phyloP scores from a whole-genome alignment of 2,113 vertebrate genomes.

The Brienomyrus brachyistius region DNA sequence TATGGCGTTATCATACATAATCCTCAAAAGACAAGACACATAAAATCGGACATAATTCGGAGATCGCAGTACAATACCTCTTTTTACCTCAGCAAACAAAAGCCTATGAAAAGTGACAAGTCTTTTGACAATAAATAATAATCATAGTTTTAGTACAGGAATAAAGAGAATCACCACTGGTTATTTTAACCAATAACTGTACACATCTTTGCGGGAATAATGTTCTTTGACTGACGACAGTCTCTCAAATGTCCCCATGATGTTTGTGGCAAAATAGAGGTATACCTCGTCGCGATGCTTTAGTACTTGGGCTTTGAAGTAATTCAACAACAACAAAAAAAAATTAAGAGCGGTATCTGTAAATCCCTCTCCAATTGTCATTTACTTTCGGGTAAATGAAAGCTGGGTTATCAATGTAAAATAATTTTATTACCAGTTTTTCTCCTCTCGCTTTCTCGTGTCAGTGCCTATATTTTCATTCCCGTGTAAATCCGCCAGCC shows the following conservation, averaged over 20 bases:
- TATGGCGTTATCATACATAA: conserved; percentile 76
- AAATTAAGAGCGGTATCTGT: conserved; percentile 48
- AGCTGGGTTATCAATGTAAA: conserved; percentile 63
- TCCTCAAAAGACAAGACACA: conserved; percentile 69
- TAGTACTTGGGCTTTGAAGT: conserved; percentile 70
- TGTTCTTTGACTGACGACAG: conserved; percentile 73
- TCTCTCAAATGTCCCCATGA: conserved; percentile 84
- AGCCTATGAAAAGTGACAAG: conserved; percentile 95
- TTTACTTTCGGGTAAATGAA: conserved; percentile 43
- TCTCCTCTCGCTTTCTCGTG: conserved; percentile 9
- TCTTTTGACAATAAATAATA: conserved; percentile 98
- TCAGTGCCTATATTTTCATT: conserved; percentile 19
- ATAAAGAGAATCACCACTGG: conserved; percentile 76
- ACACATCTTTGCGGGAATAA: conserved; percentile 91
- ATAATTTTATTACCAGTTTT: conserved; percentile 59
- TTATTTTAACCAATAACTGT: conserved; percentile 81
- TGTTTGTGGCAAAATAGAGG: conserved; percentile 89
- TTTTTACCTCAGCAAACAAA: conserved; percentile 90
- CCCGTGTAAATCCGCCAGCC: conserved; percentile 20
- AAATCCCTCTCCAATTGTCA: conserved; percentile 55
- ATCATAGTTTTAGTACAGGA: conserved; percentile 84
- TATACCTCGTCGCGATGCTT: conserved; percentile 98
- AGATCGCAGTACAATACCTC: conserved; percentile 68
- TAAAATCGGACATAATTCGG: conserved; percentile 72
- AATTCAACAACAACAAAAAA: conserved; percentile 49